Conservation (phyloP, 1,140 invertebrate genomes). For the Brachionus rotundiformis region DNA sequence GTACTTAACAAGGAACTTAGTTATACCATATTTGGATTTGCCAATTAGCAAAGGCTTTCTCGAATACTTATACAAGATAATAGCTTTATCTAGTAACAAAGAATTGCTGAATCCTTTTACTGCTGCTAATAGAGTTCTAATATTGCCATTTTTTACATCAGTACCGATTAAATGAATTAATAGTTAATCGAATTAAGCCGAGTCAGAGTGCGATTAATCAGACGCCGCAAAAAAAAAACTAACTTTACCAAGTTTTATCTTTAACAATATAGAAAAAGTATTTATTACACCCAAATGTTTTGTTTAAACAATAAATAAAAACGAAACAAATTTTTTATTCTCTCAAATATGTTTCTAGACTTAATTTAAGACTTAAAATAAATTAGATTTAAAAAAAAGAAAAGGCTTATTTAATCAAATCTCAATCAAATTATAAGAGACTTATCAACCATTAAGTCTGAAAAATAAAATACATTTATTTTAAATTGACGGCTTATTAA, state of each 20-base stretch:
- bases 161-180: not conserved
- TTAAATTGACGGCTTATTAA: not conserved
- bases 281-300: constrained; percentile 9
- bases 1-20: not conserved
- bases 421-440: not conserved
- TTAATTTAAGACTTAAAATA: not conserved
- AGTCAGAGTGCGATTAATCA: not conserved
- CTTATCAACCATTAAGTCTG: not conserved
- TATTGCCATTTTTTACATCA: not conserved
- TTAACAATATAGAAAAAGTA: not conserved
- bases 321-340: not conserved
- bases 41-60: not conserved
- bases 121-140: not conserved
- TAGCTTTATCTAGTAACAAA: not conserved
- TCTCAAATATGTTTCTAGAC: not conserved
- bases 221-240: not conserved
- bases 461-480: not conserved
- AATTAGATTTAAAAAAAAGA: not conserved
- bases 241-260: not conserved
- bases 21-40: not conserved
- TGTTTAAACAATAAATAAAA: not conserved
- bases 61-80: not conserved
- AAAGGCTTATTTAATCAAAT: not conserved
- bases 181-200: not conserved
- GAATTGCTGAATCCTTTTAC: not conserved